A percentile compares a stretch with the other conserved stretches of the same genome.
Evolutionary conservation across 1,140 invertebrate species (phyloP).

Genomic region (Drosophila carrolli): DNA sequence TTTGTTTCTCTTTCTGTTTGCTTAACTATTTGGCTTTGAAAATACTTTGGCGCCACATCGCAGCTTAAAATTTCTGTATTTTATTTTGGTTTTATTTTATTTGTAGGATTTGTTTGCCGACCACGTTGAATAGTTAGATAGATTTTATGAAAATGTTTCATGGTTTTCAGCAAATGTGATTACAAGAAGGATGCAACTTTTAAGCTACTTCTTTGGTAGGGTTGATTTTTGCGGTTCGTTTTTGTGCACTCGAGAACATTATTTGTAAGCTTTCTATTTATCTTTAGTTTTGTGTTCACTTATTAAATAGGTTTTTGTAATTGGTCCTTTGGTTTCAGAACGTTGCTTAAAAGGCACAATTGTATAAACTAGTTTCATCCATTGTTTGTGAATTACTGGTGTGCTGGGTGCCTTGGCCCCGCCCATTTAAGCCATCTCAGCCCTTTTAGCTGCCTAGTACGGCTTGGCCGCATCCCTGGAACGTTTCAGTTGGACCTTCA

Average conservation of each 20-base stretch:
- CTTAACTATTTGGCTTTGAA: slow-evolving; percentile 84
- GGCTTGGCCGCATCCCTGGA: slow-evolving; percentile 95
- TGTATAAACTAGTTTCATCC: slow-evolving; percentile 47
- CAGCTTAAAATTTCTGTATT: slow-evolving; percentile 58
- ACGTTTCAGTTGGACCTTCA: slow-evolving; percentile 99
- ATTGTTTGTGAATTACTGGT: slow-evolving; percentile 16
- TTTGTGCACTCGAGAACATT: slow-evolving; percentile 58
- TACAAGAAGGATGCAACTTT: slow-evolving; percentile 78
- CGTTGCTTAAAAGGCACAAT: slow-evolving; percentile 70
- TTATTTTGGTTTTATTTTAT: slow-evolving; percentile 27
- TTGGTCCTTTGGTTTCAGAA: slow-evolving; percentile 81
- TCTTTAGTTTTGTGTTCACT: slow-evolving; percentile 43
- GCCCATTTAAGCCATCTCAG: slow-evolving; percentile 14
- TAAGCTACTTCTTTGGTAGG: slow-evolving; percentile 72
- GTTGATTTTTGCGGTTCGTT: slow-evolving; percentile 40
- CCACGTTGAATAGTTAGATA: slow-evolving; percentile 51
- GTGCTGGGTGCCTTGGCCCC: slow-evolving; percentile 25
- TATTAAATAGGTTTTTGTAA: slow-evolving; percentile 66
- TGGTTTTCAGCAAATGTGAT: slow-evolving; percentile 75
- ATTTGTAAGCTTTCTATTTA: slow-evolving; percentile 38
- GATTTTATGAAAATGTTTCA: slow-evolving; percentile 47
- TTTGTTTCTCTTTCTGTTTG: slow-evolving; percentile 38
- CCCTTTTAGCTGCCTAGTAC: slow-evolving; percentile 86
- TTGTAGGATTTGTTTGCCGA: slow-evolving; percentile 53
- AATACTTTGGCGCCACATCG: slow-evolving; percentile 76